A percentile compares a stretch with the other conserved stretches of the same genome.
Conservation (phyloP, 2,797 vertebrate genomes). For the Hephaestus fuliginosus region DNA sequence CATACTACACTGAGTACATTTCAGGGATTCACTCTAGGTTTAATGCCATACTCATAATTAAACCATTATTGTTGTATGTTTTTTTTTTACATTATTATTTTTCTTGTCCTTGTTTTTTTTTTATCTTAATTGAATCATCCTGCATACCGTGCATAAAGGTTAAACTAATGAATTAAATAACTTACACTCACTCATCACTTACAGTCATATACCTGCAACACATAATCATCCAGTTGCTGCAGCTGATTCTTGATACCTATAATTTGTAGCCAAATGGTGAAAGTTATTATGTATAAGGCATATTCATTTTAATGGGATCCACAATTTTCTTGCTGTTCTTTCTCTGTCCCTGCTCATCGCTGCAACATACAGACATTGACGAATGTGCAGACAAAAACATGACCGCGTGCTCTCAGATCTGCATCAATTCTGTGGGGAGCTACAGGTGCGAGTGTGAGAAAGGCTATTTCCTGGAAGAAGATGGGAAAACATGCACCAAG, state of each 20-base stretch:
- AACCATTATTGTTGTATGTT: neutral
- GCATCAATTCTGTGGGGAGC: constrained; percentile 93
- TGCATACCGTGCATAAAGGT: neutral
- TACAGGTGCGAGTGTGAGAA: constrained; percentile 94
- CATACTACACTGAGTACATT: neutral
- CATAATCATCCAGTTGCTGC: neutral
- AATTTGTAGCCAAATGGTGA: neutral
- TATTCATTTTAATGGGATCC: neutral
- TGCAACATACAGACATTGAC: constrained; percentile 88
- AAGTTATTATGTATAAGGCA: too few species aligned
- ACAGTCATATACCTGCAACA: neutral
- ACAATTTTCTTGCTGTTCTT: neutral
- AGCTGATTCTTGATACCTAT: neutral
- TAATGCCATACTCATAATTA: neutral
- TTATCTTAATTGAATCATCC: neutral
- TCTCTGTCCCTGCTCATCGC: constrained; percentile 31
- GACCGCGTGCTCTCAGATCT: constrained; percentile 92
- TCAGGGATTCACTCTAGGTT: neutral
- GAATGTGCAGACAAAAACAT: constrained; percentile 90
- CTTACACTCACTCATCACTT: neutral
- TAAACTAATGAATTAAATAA: neutral
- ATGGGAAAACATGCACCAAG: constrained; percentile 92
- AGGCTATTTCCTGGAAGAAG: constrained; percentile 90
- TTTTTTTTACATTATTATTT: neutral
- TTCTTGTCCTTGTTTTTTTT: neutral